These are phyloP conservation scores for Thamnaconus septentrionalis DNA, from an alignment of 2,113 vertebrate genomes.

Conservation along the genomic window DNA sequence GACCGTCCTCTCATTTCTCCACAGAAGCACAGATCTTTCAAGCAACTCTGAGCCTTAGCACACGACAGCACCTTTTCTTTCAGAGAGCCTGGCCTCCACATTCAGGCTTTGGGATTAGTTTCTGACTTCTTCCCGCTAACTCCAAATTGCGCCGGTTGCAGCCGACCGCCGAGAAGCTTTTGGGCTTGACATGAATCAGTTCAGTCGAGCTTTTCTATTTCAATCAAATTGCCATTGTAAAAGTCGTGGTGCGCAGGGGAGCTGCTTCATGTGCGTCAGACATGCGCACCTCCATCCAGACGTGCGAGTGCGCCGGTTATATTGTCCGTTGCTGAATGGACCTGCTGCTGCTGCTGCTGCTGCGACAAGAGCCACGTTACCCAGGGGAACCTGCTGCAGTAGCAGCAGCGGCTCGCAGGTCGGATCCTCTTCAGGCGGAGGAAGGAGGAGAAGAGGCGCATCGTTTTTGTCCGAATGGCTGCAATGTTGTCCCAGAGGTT, in stretches of 20 bases:
- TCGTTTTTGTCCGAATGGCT: constrained; percentile 9
- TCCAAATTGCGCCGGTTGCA: constrained; percentile 16
- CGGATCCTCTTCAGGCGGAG: no score
- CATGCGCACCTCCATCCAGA: no score
- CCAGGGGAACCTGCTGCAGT: no score
- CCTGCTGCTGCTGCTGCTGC: no score
- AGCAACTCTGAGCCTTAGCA: constrained; percentile 55
- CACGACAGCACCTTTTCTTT: constrained; percentile 38
- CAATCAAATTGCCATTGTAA: constrained; percentile 16
- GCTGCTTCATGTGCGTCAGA: no score
- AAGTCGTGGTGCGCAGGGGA: no score
- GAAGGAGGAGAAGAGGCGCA: no score
- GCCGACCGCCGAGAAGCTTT: constrained; percentile 25
- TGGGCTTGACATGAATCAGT: no score
- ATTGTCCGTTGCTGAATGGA: no score
- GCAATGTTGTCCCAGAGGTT: constrained; percentile 16
- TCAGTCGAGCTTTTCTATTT: constrained; percentile 21
- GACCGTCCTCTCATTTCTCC: constrained; percentile 5
- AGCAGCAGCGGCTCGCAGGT: no score
- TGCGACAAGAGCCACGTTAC: no score
- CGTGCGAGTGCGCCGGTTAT: no score
- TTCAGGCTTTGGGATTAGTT: constrained; percentile 8
- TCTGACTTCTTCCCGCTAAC: not conserved
- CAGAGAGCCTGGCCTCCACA: not conserved
- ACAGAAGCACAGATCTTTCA: constrained; percentile 35